Percentiles rank a stretch among this genome's conserved stretches.
These are phyloP conservation scores for Trachelus iudaicus DNA, from an alignment of 2,888 invertebrate species.

Conservation along the genomic window DNA sequence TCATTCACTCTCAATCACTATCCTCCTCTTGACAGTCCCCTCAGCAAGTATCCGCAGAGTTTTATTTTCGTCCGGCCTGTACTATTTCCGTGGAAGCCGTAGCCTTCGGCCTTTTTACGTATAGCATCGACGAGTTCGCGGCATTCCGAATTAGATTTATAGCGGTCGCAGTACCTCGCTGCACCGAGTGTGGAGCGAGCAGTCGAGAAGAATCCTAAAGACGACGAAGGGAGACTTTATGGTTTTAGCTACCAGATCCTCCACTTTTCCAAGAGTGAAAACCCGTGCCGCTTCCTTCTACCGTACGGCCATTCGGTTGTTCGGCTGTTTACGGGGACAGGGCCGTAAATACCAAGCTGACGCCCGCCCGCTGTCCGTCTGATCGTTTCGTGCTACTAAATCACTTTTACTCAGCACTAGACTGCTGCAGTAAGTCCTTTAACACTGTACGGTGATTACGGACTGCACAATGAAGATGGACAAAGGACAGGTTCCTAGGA, in stretches of 20 bases:
- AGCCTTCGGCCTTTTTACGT: not conserved
- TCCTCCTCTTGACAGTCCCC: not conserved
- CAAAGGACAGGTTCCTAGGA: slow-evolving; percentile 27
- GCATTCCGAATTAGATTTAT: slow-evolving; percentile 41
- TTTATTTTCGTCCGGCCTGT: slow-evolving; percentile 1
- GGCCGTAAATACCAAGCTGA: slow-evolving; percentile 33
- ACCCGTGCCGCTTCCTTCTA: not conserved
- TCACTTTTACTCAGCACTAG: slow-evolving; percentile 29
- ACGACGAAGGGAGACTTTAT: not conserved
- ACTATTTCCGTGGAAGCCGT: not conserved
- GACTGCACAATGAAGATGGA: slow-evolving; percentile 29
- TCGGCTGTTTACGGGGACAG: slow-evolving; percentile 6
- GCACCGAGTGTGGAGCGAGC: not conserved
- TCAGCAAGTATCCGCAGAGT: not conserved
- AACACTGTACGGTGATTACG: slow-evolving; percentile 33
- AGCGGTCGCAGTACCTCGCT: slow-evolving; percentile 8
- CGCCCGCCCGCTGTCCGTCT: slow-evolving; percentile 27
- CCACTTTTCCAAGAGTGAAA: not conserved
- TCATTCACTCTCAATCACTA: not conserved
- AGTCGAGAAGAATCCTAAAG: not conserved
- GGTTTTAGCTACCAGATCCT: not conserved
- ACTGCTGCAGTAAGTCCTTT: slow-evolving; percentile 18
- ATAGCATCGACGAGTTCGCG: slow-evolving; percentile 18
- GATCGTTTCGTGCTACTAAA: slow-evolving; percentile 38
- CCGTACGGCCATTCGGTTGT: not conserved